Evolutionary conservation across 1,140 invertebrate species (phyloP).

Genomic region (Capitella teleta): DNA sequence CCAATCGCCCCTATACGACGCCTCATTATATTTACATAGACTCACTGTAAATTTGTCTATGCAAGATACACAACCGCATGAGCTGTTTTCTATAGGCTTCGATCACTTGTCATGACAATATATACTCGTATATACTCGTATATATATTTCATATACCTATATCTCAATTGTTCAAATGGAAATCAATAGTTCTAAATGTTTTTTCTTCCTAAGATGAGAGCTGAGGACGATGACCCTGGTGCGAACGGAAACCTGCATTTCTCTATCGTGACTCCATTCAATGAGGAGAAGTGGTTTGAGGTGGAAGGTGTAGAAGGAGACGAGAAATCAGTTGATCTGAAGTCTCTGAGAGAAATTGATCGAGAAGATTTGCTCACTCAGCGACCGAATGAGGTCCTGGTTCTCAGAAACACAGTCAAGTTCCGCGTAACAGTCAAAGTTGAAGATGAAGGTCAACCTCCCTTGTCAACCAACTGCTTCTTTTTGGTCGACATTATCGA

Average conservation of each 20-base stretch:
- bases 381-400: neutral
- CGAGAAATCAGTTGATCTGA: neutral
- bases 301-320: neutral
- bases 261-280: neutral
- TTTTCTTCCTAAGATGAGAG: no score
- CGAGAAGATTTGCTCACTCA: no score
- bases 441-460: slow-evolving; percentile 7
- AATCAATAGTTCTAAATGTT: no score
- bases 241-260: slow-evolving; percentile 6
- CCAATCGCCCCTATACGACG: no score
- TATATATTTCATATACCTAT: no score
- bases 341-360: neutral
- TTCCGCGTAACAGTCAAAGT: slow-evolving; percentile 7
- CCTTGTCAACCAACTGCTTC: slow-evolving; percentile 8
- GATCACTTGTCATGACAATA: no score
- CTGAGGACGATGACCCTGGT: slow-evolving; percentile 9
- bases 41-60: no score
- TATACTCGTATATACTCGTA: no score
- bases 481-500: slow-evolving; percentile 11
- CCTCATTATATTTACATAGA: no score
- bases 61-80: no score
- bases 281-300: neutral
- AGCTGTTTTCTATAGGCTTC: no score
- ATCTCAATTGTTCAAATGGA: no score
- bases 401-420: neutral